phyloP scores from a whole-genome alignment of 2,113 vertebrate species.

The Cryptotis parvus region DNA sequence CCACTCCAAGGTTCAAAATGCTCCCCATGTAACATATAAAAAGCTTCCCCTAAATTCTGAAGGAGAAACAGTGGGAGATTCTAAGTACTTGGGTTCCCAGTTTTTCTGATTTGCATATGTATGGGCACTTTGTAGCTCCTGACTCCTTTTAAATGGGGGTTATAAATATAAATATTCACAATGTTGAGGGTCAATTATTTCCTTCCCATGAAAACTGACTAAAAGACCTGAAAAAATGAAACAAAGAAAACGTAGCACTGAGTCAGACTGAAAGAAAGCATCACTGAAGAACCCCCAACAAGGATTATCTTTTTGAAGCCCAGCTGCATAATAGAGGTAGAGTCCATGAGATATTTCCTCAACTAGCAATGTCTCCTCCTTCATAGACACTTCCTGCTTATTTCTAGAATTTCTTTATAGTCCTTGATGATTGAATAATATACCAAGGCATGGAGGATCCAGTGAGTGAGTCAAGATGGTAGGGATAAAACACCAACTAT shows the following conservation, averaged over 20 bases:
- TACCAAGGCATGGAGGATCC: neutral
- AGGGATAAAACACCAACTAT: neutral
- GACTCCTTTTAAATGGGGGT: neutral
- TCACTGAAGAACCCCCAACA: neutral
- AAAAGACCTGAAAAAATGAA: neutral
- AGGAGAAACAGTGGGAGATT: neutral
- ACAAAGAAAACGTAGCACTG: neutral
- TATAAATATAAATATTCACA: neutral
- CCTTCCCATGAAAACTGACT: neutral
- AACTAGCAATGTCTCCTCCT: neutral
- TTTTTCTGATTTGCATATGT: neutral
- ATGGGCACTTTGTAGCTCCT: neutral
- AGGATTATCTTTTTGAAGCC: neutral
- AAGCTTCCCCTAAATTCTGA: neutral
- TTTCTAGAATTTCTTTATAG: neutral
- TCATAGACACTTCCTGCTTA: neutral
- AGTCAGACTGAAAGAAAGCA: accelerated
- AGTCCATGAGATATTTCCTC: neutral
- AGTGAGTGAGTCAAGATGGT: neutral
- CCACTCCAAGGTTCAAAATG: neutral
- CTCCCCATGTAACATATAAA: neutral
- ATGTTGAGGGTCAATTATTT: neutral
- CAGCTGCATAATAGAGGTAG: no score
- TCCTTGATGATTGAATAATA: neutral
- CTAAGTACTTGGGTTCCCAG: neutral